Conservation (phyloP, 2,888 invertebrate genomes). For the Pasiphila rectangulata region DNA sequence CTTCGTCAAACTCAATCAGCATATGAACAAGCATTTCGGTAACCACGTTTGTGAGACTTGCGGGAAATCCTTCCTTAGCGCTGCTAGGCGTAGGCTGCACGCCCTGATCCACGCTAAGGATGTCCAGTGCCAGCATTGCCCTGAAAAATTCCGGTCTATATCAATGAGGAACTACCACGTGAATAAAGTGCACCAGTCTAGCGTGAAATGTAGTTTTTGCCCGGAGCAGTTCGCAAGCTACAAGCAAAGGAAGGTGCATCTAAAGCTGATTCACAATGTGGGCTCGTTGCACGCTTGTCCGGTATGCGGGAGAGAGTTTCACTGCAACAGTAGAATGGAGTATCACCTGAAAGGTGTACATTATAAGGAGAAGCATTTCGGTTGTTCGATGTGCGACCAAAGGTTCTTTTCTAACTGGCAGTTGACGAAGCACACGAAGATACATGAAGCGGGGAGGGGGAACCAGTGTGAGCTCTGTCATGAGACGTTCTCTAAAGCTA, state of each 20-base stretch:
- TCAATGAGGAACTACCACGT: constrained; percentile 52
- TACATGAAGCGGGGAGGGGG: constrained; percentile 70
- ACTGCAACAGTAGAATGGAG: constrained; percentile 41
- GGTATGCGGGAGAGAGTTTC: constrained; percentile 17
- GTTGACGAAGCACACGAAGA: constrained; percentile 71
- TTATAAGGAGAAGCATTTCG: constrained; percentile 64
- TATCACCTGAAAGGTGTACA: constrained; percentile 69
- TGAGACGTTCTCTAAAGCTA: constrained; percentile 70
- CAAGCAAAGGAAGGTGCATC: constrained; percentile 43
- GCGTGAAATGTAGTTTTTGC: constrained; percentile 35
- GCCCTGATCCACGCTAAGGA: constrained; percentile 45
- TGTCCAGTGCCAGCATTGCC: constrained; percentile 57
- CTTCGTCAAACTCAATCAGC: constrained; percentile 62
- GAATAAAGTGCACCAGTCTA: constrained; percentile 45
- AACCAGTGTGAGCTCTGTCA: constrained; percentile 72
- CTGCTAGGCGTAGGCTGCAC: constrained; percentile 57
- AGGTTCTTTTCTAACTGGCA: constrained; percentile 75
- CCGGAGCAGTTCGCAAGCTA: constrained; percentile 50
- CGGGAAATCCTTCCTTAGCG: constrained; percentile 61
- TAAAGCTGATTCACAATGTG: constrained; percentile 16
- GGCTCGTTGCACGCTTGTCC: constrained; percentile 15
- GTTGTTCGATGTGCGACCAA: constrained; percentile 72
- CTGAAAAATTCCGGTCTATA: constrained; percentile 48
- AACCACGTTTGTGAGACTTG: constrained; percentile 67
- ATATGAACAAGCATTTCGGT: constrained; percentile 66